phyloP scores from a whole-genome alignment of 2,797 vertebrate genomes.

The Channallabes apus region DNA sequence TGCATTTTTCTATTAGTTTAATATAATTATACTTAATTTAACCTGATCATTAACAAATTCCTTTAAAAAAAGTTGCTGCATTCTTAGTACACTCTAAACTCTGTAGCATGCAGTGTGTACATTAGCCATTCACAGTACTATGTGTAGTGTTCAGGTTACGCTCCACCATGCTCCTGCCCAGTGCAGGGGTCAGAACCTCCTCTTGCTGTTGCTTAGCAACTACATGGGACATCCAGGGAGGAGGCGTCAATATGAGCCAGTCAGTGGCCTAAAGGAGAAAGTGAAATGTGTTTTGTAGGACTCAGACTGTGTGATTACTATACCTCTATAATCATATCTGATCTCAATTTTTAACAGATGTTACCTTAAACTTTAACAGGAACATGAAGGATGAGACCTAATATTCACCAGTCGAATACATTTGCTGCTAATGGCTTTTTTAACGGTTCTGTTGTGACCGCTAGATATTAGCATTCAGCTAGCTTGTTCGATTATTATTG shows the following conservation, averaged over 20 bases:
- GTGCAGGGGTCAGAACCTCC: slow-evolving; percentile 44
- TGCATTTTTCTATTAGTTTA: background rate
- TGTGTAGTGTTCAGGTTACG: slow-evolving; percentile 26
- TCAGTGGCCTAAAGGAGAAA: background rate
- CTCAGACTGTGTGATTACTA: background rate
- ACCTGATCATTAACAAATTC: background rate
- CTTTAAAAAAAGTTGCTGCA: background rate
- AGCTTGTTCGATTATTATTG: background rate
- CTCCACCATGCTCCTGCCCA: slow-evolving; percentile 20
- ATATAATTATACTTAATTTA: background rate
- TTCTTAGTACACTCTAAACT: slow-evolving; percentile 1
- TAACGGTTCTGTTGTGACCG: background rate
- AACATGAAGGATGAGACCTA: background rate
- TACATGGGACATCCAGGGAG: slow-evolving; percentile 22
- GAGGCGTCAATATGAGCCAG: slow-evolving; percentile 15
- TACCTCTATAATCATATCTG: background rate
- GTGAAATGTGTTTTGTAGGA: background rate
- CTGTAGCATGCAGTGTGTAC: slow-evolving; percentile 7
- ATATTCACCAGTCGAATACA: background rate
- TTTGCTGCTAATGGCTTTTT: background rate
- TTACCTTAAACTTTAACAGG: background rate
- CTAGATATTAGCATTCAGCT: background rate
- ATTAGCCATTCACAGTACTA: background rate
- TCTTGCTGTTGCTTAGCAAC: slow-evolving; percentile 55
- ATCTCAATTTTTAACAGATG: background rate